phyloP scores from a whole-genome alignment of 2,888 invertebrate genomes.

The Conomelus anceps region DNA sequence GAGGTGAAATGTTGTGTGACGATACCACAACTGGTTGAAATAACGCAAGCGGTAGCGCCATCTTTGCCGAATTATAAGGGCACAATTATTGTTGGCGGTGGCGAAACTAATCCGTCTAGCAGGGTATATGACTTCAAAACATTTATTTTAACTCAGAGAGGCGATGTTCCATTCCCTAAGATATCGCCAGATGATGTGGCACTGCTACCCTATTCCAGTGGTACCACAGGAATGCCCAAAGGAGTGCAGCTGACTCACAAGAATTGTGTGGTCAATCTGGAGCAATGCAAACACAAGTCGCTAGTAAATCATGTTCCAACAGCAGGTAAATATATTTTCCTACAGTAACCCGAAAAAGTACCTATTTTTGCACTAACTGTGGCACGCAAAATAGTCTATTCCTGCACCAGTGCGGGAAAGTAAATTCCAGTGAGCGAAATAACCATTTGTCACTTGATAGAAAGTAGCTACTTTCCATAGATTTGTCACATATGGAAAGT shows the following conservation, averaged over 20 bases:
- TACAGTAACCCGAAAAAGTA: too few relatives aligned
- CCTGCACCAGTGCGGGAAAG: too few relatives aligned
- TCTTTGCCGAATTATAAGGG: constrained; percentile 52
- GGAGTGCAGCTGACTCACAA: constrained; percentile 68
- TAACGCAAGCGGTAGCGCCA: constrained; percentile 50
- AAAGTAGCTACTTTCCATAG: too few relatives aligned
- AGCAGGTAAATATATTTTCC: constrained; percentile 27
- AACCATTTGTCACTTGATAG: too few relatives aligned
- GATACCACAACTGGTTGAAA: constrained; percentile 55
- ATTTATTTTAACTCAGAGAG: constrained; percentile 24
- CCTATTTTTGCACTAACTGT: too few relatives aligned
- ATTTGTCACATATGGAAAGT: too few relatives aligned
- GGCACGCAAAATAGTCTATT: too few relatives aligned
- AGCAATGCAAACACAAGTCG: constrained; percentile 46
- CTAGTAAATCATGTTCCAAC: constrained; percentile 28
- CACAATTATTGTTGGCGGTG: constrained; percentile 58
- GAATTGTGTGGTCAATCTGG: constrained; percentile 55
- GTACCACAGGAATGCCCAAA: constrained; percentile 77
- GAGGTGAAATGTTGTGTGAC: constrained; percentile 58
- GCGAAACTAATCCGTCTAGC: constrained; percentile 37
- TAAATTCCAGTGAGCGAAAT: too few relatives aligned
- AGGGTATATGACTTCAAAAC: constrained; percentile 29
- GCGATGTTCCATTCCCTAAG: constrained; percentile 41
- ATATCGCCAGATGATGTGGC: constrained; percentile 39
- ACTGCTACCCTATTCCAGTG: constrained; percentile 54